Evolutionary conservation across 2,113 vertebrate species (phyloP), one percentile per base, ranked within the genome.

Genomic region (Thinocorus orbignyianus): DNA sequence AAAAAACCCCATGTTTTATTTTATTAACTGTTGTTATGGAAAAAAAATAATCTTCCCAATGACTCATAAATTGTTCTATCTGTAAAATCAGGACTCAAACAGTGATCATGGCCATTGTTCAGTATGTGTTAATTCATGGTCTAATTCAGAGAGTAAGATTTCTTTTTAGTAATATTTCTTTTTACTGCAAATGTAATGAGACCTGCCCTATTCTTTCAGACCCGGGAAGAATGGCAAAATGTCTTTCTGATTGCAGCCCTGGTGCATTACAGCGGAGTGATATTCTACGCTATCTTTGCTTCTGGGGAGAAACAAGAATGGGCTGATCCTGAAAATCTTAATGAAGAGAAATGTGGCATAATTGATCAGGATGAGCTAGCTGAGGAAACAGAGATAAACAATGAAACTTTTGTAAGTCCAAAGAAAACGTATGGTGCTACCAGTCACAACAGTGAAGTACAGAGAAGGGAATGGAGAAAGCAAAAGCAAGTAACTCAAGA

Each of bases 291-390:
- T 37, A 98, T 99, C 97, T 99, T 99, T 94, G 99, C 99, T 31
- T 99, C 99, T 12, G 99, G 99, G n/a, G 99, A 99, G 94, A 98
- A 99, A 89, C 99, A 99, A 97, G 99, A 99, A 31, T 99, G 99
- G 99, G 99, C 99, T 33, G 98, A 99, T 57, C 99, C 99, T 0
- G 99, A 99, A 97, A 98, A 92, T 80, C 98, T 98, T 48, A 99
- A 92, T 19, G 99, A 99, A 92, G 99, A 99, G 48, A 99, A 99
- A 95, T 98, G 99, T 70, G 99, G 99, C 85, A 99, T 99, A 85
- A 98, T 99, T 23, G 98, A 98, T 61, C 98, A 99, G 71, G 99
- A 99, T 23, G 99, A 99, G 96, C 97, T 99, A 74, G 99, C 99
- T 0, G 99, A 99, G 94, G 99, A 99, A 97, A 98, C 98, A 3